Evolutionary conservation across 2,797 vertebrate species (phyloP).

Genomic region (Amblyopsis hoosieri): DNA sequence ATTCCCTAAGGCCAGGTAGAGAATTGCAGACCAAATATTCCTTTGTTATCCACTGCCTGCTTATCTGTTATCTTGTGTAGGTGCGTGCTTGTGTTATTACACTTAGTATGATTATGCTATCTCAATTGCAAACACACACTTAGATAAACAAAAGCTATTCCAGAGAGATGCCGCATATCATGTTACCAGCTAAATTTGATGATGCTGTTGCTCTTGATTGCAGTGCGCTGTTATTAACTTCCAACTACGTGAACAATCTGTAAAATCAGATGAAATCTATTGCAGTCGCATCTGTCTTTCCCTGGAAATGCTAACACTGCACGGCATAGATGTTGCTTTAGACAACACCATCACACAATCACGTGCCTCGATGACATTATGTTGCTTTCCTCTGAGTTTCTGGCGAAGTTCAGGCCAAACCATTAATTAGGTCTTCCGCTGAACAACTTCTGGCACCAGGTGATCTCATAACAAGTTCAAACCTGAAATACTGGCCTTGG

Average conservation of each 20-base stretch:
- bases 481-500: slow-evolving; percentile 5
- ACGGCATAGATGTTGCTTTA: no score
- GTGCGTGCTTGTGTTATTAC: background rate
- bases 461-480: background rate
- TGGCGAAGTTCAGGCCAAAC: background rate
- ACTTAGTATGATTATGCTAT: background rate
- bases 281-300: background rate
- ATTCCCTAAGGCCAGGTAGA: background rate
- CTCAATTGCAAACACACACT: background rate
- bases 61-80: background rate
- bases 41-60: slow-evolving; percentile 13
- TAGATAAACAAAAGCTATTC: slow-evolving; percentile 19
- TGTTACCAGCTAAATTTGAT: slow-evolving; percentile 1
- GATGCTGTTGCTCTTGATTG: background rate
- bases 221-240: slow-evolving; percentile 3
- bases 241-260: background rate
- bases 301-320: background rate
- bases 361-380: background rate
- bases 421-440: background rate
- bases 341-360: no score
- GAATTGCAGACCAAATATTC: background rate
- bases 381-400: background rate
- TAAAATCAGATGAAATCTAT: slow-evolving; percentile 1
- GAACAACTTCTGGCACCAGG: background rate
- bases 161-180: background rate